These are phyloP conservation scores for Cyrtonyx montezumae DNA, from an alignment of 2,113 vertebrate genomes.

Conservation along the genomic window DNA sequence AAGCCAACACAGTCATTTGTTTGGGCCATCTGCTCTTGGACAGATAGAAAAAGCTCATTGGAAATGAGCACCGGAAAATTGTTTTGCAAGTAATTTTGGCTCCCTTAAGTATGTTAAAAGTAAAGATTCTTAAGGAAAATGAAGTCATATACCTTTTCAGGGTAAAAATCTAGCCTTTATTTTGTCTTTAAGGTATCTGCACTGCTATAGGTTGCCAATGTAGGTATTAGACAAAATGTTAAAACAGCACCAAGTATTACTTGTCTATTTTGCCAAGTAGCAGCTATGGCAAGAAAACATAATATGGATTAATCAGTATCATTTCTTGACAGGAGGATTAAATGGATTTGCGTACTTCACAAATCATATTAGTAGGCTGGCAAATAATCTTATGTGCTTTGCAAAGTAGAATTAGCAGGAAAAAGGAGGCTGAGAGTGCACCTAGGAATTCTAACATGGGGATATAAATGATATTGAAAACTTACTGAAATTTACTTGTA, in stretches of 20 bases:
- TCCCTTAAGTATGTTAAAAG: not conserved
- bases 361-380: not conserved
- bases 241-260: not conserved
- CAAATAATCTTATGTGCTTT: not conserved
- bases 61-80: not conserved
- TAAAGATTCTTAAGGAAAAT: not conserved
- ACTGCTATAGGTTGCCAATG: not conserved
- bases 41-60: not conserved
- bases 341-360: not conserved
- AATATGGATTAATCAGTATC: not conserved
- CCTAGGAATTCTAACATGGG: not conserved
- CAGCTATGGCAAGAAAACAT: not conserved
- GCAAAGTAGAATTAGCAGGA: accelerated
- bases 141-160: not conserved
- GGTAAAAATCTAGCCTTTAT: not conserved
- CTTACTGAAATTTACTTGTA: not conserved
- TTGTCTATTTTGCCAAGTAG: not conserved
- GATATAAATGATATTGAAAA: not conserved
- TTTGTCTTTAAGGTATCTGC: not conserved
- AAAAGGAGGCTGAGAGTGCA: not conserved
- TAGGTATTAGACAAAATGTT: not conserved
- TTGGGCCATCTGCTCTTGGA: not conserved
- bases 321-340: not conserved
- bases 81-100: not conserved
- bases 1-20: not conserved